These are phyloP conservation scores for Fissipunctia ypsillon DNA, from an alignment of 2,888 invertebrate genomes.

Conservation along the genomic window DNA sequence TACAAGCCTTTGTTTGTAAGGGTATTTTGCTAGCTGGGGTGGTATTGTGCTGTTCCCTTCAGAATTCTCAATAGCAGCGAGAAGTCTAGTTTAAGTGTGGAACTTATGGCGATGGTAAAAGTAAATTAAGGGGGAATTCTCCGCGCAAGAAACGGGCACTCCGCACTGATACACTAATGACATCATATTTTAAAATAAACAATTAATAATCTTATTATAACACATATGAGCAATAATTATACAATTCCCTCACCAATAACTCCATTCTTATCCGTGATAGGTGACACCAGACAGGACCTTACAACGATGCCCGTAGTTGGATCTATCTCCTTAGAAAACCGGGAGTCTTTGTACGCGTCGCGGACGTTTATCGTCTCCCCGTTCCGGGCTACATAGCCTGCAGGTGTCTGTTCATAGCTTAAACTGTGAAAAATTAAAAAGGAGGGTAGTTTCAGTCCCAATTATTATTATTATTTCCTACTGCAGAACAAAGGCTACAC, in stretches of 20 bases:
- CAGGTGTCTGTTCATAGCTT: slow-evolving; percentile 87
- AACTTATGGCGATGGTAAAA: too few species aligned
- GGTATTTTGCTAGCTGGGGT: too few species aligned
- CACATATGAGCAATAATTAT: background rate
- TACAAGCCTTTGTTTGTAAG: too few species aligned
- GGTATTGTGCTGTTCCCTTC: too few species aligned
- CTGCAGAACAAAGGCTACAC: background rate
- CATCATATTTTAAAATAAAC: background rate
- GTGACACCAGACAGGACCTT: slow-evolving; percentile 89
- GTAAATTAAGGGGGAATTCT: too few species aligned
- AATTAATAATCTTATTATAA: background rate
- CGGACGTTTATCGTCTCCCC: slow-evolving; percentile 87
- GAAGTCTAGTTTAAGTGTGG: too few species aligned
- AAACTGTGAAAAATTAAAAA: slow-evolving; percentile 75
- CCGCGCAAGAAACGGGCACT: too few species aligned
- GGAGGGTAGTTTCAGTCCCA: background rate
- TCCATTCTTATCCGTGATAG: slow-evolving; percentile 87
- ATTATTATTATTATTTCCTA: background rate
- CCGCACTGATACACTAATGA: too few species aligned
- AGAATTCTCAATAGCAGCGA: too few species aligned
- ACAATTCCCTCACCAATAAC: slow-evolving; percentile 82
- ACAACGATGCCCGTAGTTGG: slow-evolving; percentile 90
- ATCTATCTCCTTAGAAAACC: slow-evolving; percentile 89
- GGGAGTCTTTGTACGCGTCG: slow-evolving; percentile 90
- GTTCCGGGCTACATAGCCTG: slow-evolving; percentile 88